Percentiles rank a stretch among this genome's conserved stretches.
Evolutionary conservation across 1,140 invertebrate species (phyloP).

Genomic region (Micrasema minimum): DNA sequence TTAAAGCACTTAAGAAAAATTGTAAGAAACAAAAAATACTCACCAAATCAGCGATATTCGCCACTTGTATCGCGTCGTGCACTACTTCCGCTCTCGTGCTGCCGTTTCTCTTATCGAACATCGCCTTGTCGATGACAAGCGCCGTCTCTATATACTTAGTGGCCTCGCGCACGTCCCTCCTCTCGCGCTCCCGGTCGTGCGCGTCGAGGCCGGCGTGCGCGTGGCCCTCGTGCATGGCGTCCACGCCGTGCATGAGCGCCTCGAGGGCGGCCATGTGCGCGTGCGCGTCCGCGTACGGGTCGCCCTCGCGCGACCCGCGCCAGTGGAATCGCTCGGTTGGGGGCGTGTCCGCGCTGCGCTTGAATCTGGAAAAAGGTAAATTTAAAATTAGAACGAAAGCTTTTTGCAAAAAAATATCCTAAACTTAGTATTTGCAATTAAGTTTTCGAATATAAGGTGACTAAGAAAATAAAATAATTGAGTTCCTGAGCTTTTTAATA

Average conservation of each 20-base stretch:
- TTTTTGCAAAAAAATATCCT: too few species aligned
- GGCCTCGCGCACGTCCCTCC: constrained; percentile 85
- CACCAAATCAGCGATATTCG: constrained; percentile 96
- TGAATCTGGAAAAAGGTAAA: constrained; percentile 12
- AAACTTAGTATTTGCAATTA: too few species aligned
- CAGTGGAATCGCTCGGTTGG: constrained; percentile 1
- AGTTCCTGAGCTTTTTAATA: too few species aligned
- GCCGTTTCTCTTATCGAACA: constrained; percentile 93
- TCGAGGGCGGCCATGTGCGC: constrained; percentile 33
- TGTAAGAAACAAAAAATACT: constrained; percentile 60
- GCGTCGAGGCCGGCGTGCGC: constrained; percentile 1
- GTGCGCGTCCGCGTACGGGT: constrained; percentile 21
- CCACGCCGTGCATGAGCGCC: constrained; percentile 5
- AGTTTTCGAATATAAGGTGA: too few species aligned
- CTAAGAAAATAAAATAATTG: too few species aligned
- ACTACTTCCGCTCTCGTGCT: constrained; percentile 90
- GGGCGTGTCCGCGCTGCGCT: constrained; percentile 1
- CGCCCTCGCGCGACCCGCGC: constrained; percentile 31
- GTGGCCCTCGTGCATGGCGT: background rate
- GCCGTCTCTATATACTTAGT: constrained; percentile 94
- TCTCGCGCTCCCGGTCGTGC: constrained; percentile 55
- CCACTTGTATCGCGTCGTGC: constrained; percentile 94
- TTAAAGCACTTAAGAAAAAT: too few species aligned
- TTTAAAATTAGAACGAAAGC: too few species aligned
- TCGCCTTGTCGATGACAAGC: constrained; percentile 90